Evolutionary conservation across 2,113 vertebrate species (phyloP), one percentile per base, ranked within the genome.

Genomic region (Phoxinus phoxinus): DNA sequence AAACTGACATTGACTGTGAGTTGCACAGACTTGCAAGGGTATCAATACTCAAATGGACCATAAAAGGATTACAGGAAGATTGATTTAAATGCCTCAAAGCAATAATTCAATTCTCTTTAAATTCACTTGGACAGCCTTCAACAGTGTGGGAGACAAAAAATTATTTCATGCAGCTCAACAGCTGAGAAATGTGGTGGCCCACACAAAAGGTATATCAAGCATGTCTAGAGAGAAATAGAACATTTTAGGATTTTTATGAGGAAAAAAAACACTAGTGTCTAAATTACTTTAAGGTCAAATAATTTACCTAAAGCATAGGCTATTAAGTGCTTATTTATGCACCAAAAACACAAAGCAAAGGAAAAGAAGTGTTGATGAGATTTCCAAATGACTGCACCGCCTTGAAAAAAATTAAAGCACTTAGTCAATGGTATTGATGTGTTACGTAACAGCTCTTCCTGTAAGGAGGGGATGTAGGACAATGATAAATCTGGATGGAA

Each of bases 51-150:
- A 44, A 81, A 65, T 61, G 58, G 46, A 74, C 48, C 58, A 81
- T 73, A 80, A 71, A 7, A 65, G 35, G 19, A 51, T 27, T 67
- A 44, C 37, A 75, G 56, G n/a, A 17, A 65, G n/a, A 48, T 19
- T 63, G 41, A 80, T 77, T 84, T 67, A 85, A 75, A 85, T 73
- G 35, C 78, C 72, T 69, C 48, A 67, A 61, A 82, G 17, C 25
- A 37, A 75, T 87, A 76, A 85, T 82, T 82, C 48, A 77, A 37
- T 76, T 63, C 53, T 19, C 27, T 48, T 67, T 44, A 41, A 51
- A 69, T 32, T 87, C 71, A 30, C 48, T 76, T 72, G 19, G 44
- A 67, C 78, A 51, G 56, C 69, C 25, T 75, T 10, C 73, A 87
- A 65, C 37, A 32, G 23, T 21, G 51, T 25, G 7, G 15, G 4